A percentile compares a stretch with the other conserved stretches of the same genome.
Conservation (phyloP, 2,113 vertebrate species). For the Phylloscopus trochilus region DNA sequence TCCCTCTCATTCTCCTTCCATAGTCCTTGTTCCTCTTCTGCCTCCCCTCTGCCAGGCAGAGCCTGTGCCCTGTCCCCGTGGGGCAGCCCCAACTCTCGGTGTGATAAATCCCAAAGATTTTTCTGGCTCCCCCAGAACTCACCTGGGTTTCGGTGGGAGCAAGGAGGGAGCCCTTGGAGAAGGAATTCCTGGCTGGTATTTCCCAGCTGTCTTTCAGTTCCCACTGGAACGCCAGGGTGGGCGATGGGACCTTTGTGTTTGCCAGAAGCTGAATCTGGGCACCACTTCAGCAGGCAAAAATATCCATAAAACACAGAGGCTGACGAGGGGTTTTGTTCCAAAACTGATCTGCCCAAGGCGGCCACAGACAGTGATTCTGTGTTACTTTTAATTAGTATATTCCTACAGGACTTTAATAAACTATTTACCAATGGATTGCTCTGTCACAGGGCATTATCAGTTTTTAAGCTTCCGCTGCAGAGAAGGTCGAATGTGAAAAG, state of each 20-base stretch:
- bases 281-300: not conserved
- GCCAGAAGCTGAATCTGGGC: not conserved
- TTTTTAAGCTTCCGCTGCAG: not conserved
- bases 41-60: not conserved
- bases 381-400: conserved; percentile 21
- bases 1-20: not conserved
- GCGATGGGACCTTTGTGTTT: not conserved
- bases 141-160: not conserved
- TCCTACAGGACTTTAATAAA: conserved; percentile 2
- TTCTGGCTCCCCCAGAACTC: not conserved
- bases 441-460: not conserved
- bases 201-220: not conserved
- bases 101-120: not conserved
- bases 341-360: not conserved
- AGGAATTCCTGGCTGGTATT: not conserved
- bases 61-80: not conserved
- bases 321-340: not conserved
- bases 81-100: accelerated
- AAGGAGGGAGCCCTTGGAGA: not conserved
- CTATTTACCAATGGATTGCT: not conserved
- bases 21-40: not conserved
- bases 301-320: not conserved
- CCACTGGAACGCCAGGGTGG: not conserved
- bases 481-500: conserved; percentile 35
- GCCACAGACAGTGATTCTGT: not conserved